Percentiles rank a stretch among this genome's conserved stretches.
phyloP scores from a whole-genome alignment of 2,888 invertebrate species.

The Lordiphosa andalusiaca region DNA sequence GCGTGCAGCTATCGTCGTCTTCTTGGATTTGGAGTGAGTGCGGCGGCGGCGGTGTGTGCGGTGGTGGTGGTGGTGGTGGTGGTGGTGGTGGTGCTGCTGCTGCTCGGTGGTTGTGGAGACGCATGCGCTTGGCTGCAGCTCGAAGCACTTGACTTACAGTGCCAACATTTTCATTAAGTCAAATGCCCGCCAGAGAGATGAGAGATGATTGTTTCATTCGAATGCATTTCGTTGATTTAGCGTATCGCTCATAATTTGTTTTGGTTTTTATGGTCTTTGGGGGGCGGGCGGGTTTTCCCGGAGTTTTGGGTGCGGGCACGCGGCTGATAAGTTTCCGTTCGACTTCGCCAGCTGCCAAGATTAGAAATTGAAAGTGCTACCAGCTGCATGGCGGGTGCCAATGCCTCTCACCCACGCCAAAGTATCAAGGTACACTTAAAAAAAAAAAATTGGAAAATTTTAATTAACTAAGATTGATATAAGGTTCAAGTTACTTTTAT shows the following conservation, averaged over 20 bases:
- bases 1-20: slow-evolving; percentile 57
- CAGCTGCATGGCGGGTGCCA: slow-evolving; percentile 2
- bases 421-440: not conserved
- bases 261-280: slow-evolving; percentile 65
- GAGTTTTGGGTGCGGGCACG: slow-evolving; percentile 24
- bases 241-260: slow-evolving; percentile 77
- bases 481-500: no score
- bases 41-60: slow-evolving; percentile 10
- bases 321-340: slow-evolving; percentile 49
- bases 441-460: no score
- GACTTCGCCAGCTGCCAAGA: not conserved
- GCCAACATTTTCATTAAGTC: slow-evolving; percentile 79
- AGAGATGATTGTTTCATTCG: slow-evolving; percentile 37
- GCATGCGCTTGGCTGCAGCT: slow-evolving; percentile 65
- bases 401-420: slow-evolving; percentile 8
- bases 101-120: slow-evolving; percentile 14
- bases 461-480: no score
- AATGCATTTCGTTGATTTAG: slow-evolving; percentile 71
- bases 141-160: slow-evolving; percentile 78
- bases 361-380: slow-evolving; percentile 8
- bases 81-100: not conserved
- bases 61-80: slow-evolving; percentile 9
- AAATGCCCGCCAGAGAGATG: slow-evolving; percentile 40
- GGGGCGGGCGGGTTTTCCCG: slow-evolving; percentile 32
- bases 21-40: slow-evolving; percentile 27